These are phyloP conservation scores for Pterocles burchelli DNA, from an alignment of 2,113 vertebrate species.

Conservation along the genomic window DNA sequence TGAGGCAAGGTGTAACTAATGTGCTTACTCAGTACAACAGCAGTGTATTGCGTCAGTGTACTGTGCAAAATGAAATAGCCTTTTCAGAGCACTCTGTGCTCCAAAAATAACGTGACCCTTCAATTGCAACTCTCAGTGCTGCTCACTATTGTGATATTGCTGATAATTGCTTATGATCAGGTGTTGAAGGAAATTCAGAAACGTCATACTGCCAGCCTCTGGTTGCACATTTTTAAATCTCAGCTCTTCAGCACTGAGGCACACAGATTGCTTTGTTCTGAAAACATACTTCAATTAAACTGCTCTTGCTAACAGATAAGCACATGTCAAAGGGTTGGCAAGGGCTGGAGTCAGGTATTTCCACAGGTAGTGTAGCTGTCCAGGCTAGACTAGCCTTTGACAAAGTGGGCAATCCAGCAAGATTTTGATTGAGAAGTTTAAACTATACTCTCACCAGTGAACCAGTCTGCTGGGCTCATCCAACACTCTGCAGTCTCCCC, in stretches of 20 bases:
- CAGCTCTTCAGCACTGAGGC: background rate
- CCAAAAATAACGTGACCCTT: background rate
- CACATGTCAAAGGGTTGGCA: background rate
- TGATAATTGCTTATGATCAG: background rate
- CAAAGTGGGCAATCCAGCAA: background rate
- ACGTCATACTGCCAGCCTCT: background rate
- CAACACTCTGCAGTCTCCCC: background rate
- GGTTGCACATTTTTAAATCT: background rate
- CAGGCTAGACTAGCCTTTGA: background rate
- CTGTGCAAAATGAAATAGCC: background rate
- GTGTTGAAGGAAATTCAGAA: background rate
- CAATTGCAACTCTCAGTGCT: background rate
- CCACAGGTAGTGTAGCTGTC: background rate
- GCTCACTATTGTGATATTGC: background rate
- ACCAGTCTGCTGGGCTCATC: background rate
- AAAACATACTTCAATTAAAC: background rate
- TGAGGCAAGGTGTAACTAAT: background rate
- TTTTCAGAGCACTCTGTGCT: background rate
- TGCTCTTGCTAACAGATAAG: background rate
- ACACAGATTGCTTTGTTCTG: background rate
- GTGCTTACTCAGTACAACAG: background rate
- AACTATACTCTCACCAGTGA: background rate
- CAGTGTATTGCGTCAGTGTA: background rate
- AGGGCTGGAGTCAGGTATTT: background rate
- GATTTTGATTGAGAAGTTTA: background rate